Conservation (phyloP, 2,797 vertebrate species). For the Sebastes kiyomatsui region DNA sequence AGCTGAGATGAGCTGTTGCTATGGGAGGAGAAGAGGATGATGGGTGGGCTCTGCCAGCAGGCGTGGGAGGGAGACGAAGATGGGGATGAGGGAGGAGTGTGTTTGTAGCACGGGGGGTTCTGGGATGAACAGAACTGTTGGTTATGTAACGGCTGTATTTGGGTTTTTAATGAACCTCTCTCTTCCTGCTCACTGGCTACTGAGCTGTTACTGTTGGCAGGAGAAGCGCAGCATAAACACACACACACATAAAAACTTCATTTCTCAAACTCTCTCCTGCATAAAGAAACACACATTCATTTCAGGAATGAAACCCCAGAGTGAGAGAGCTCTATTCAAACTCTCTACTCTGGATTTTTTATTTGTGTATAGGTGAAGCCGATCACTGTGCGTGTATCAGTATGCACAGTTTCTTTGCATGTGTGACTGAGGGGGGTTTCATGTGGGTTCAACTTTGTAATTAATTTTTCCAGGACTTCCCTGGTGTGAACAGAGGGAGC, state of each 20-base stretch:
- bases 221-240: constrained; percentile 66
- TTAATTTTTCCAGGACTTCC: constrained; percentile 75
- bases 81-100: constrained; percentile 67
- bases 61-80: constrained; percentile 62
- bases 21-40: constrained; percentile 72
- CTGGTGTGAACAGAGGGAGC: constrained; percentile 71
- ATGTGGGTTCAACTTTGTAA: constrained; percentile 53
- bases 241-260: constrained; percentile 42
- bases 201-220: constrained; percentile 83
- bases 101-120: constrained; percentile 60
- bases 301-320: constrained; percentile 36
- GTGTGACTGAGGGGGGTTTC: constrained; percentile 45
- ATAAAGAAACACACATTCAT: constrained; percentile 52
- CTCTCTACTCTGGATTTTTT: constrained; percentile 18
- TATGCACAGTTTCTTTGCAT: constrained; percentile 11
- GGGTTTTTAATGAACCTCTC: constrained; percentile 82
- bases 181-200: constrained; percentile 77
- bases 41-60: constrained; percentile 70
- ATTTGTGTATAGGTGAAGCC: not conserved
- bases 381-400: not conserved
- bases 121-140: constrained; percentile 73
- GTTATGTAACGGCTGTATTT: constrained; percentile 81
- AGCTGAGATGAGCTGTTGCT: constrained; percentile 74
- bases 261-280: constrained; percentile 33
- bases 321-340: constrained; percentile 49